Percentiles rank a stretch among this genome's conserved stretches.
Evolutionary conservation across 2,113 vertebrate species (phyloP).

Genomic region (Zosterops pallidus): DNA sequence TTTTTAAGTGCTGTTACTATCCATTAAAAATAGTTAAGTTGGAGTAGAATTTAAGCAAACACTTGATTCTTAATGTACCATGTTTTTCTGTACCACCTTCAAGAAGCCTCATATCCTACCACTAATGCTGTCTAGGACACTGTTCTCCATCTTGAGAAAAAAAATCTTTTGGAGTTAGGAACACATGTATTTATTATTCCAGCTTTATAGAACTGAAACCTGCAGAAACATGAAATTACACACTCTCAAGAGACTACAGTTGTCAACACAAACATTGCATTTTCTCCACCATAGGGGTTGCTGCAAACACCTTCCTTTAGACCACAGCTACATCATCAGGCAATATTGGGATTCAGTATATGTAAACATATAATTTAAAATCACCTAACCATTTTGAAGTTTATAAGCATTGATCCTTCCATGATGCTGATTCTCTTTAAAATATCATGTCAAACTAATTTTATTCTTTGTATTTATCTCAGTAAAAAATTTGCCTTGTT

Average conservation of each 20-base stretch:
- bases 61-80: neutral
- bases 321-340: neutral
- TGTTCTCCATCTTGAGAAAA: neutral
- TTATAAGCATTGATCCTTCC: neutral
- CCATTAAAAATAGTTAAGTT: neutral
- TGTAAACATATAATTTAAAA: neutral
- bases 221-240: neutral
- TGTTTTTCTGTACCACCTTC: neutral
- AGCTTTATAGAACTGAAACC: neutral
- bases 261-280: neutral
- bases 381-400: neutral
- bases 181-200: neutral
- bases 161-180: neutral
- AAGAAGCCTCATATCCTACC: rapidly evolving
- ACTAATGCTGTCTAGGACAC: neutral
- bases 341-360: neutral
- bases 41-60: neutral
- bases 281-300: neutral
- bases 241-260: neutral
- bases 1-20: neutral
- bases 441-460: neutral
- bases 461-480: neutral
- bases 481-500: neutral
- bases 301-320: neutral
- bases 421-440: neutral